These are phyloP conservation scores for Apamea sordens DNA, from an alignment of 2,888 invertebrate genomes.

Conservation along the genomic window DNA sequence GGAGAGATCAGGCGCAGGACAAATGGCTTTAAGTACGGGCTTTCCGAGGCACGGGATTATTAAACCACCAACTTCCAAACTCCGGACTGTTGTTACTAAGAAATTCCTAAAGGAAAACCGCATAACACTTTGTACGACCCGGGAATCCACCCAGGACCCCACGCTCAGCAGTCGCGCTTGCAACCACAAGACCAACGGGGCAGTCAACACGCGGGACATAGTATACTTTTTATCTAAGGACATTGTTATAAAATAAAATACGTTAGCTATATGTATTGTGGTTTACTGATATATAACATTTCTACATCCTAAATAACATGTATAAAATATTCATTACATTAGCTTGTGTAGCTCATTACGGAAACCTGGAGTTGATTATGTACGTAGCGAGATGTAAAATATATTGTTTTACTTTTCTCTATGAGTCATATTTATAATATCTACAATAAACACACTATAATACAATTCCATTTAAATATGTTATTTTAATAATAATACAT, in stretches of 20 bases:
- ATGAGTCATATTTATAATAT: slow-evolving; percentile 9
- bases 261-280: slow-evolving; percentile 4
- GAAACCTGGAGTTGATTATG: slow-evolving; percentile 27
- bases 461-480: slow-evolving; percentile 10
- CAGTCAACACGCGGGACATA: too few relatives aligned
- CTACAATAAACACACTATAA: slow-evolving; percentile 18
- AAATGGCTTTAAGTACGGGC: too few relatives aligned
- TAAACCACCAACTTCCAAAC: too few relatives aligned
- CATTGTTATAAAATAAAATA: slow-evolving; percentile 8
- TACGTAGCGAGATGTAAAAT: slow-evolving; percentile 1
- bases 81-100: too few relatives aligned
- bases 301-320: slow-evolving; percentile 49
- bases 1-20: too few relatives aligned
- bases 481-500: slow-evolving; percentile 22
- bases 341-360: slow-evolving; percentile 23
- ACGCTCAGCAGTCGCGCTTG: too few relatives aligned
- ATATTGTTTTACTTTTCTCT: slow-evolving; percentile 1
- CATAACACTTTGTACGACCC: too few relatives aligned
- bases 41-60: too few relatives aligned
- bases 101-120: too few relatives aligned
- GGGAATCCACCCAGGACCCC: too few relatives aligned
- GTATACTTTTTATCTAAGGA: too few relatives aligned
- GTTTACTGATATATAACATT: slow-evolving; percentile 48
- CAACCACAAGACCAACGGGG: too few relatives aligned
- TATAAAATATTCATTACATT: slow-evolving; percentile 51